Percentiles rank a stretch among this genome's conserved stretches.
Evolutionary conservation across 2,888 invertebrate species (phyloP).

Genomic region (Neoscelio sp.): DNA sequence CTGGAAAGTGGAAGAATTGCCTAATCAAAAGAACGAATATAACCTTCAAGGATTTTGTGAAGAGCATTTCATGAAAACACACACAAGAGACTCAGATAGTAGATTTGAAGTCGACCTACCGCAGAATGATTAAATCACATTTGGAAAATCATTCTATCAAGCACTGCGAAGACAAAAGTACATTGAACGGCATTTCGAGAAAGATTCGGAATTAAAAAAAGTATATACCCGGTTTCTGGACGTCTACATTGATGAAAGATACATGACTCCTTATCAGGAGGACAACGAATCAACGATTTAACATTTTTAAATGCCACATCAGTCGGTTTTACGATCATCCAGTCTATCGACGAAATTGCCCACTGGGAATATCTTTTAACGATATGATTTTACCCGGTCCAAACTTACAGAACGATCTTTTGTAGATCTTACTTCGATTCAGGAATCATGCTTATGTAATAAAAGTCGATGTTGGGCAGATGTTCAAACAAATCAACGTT

Average conservation of each 20-base stretch:
- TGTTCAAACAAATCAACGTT: background rate
- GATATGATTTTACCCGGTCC: constrained; percentile 13
- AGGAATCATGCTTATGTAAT: constrained; percentile 12
- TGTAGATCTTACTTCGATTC: constrained; percentile 4
- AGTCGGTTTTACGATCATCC: background rate
- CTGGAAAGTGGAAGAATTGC: constrained; percentile 10
- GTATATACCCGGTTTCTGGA: background rate
- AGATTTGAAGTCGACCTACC: constrained; percentile 11
- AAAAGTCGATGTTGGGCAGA: constrained; percentile 8
- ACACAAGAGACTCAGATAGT: background rate
- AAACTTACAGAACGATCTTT: constrained; percentile 6
- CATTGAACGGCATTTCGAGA: background rate
- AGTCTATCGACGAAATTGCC: background rate
- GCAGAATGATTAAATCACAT: background rate
- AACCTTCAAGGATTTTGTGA: background rate
- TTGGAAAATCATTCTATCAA: constrained; percentile 9
- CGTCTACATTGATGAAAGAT: background rate
- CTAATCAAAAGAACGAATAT: background rate
- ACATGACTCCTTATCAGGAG: background rate
- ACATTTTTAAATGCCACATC: constrained; percentile 16
- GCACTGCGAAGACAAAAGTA: background rate
- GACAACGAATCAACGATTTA: no score
- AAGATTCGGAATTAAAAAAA: background rate
- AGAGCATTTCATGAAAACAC: background rate
- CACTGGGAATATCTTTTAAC: constrained; percentile 17